A percentile compares a stretch with the other conserved stretches of the same genome.
Conservation (phyloP, 2,113 vertebrate genomes). For the Platichthys stellatus region DNA sequence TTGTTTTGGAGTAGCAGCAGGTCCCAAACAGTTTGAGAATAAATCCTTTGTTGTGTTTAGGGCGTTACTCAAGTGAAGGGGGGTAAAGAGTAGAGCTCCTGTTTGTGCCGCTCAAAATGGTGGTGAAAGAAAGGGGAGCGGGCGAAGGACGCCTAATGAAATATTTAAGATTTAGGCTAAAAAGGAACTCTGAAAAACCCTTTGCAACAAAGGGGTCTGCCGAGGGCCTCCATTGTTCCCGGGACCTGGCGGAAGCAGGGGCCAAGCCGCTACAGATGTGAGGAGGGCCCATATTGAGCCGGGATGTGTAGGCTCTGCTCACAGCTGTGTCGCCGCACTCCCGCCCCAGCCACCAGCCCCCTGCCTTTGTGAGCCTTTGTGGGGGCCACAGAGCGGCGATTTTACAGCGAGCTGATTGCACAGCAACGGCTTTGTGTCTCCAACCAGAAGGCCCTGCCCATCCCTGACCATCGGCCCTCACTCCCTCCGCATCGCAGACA, state of each 20-base stretch:
- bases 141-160: conserved; percentile 85
- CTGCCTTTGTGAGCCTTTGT: conserved; percentile 88
- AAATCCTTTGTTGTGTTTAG: conserved; percentile 78
- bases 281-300: conserved; percentile 89
- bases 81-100: conserved; percentile 60
- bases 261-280: conserved; percentile 83
- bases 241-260: conserved; percentile 81
- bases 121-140: conserved; percentile 64
- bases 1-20: conserved; percentile 70
- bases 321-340: conserved; percentile 88
- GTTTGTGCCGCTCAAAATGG: conserved; percentile 68
- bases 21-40: conserved; percentile 72
- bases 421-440: conserved; percentile 85
- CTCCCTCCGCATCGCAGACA: conserved; percentile 44
- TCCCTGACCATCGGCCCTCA: conserved; percentile 55
- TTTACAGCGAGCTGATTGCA: conserved; percentile 88
- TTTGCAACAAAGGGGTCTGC: conserved; percentile 84
- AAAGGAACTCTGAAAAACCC: conserved; percentile 82
- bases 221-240: conserved; percentile 80
- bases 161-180: conserved; percentile 89
- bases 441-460: conserved; percentile 72
- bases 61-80: conserved; percentile 54
- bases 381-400: conserved; percentile 82
- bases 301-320: conserved; percentile 87
- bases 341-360: conserved; percentile 88